A percentile compares a stretch with the other conserved stretches of the same genome.
These are phyloP conservation scores for Paradoxurus hermaphroditus DNA, from an alignment of 2,113 vertebrate species.

Conservation along the genomic window DNA sequence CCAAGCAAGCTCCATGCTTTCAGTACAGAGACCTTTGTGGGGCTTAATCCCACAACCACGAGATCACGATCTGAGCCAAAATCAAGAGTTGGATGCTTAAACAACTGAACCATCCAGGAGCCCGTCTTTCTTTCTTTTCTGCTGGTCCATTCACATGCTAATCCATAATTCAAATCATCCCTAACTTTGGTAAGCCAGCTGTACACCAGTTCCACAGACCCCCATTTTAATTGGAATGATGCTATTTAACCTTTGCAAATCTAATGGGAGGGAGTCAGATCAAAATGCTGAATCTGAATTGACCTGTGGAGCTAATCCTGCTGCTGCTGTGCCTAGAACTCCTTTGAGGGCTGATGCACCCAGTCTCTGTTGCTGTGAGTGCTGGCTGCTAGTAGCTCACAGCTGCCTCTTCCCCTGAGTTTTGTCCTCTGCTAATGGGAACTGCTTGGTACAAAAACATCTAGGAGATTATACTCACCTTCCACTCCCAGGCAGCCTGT, in stretches of 20 bases:
- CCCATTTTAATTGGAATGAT: neutral
- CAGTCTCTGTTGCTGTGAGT: neutral
- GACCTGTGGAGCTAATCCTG: neutral
- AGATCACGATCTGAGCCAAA: too few species aligned
- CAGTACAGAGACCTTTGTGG: too few species aligned
- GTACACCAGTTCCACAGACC: neutral
- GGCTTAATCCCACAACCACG: too few species aligned
- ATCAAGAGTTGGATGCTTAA: too few species aligned
- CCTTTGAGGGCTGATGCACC: neutral
- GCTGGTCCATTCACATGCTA: neutral
- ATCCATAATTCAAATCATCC: neutral
- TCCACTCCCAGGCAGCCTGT: neutral
- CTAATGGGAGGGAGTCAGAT: neutral
- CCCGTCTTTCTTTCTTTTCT: too few species aligned
- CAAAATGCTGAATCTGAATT: neutral
- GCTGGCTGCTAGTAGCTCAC: neutral
- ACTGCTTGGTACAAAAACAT: neutral
- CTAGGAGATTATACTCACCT: neutral
- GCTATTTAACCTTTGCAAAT: neutral
- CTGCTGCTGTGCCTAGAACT: neutral
- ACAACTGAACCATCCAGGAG: too few species aligned
- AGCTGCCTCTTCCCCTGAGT: neutral
- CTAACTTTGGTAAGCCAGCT: neutral
- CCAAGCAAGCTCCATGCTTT: too few species aligned
- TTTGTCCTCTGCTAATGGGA: neutral